phyloP scores from a whole-genome alignment of 2,113 vertebrate species.

The Meleagris gallopavo region DNA sequence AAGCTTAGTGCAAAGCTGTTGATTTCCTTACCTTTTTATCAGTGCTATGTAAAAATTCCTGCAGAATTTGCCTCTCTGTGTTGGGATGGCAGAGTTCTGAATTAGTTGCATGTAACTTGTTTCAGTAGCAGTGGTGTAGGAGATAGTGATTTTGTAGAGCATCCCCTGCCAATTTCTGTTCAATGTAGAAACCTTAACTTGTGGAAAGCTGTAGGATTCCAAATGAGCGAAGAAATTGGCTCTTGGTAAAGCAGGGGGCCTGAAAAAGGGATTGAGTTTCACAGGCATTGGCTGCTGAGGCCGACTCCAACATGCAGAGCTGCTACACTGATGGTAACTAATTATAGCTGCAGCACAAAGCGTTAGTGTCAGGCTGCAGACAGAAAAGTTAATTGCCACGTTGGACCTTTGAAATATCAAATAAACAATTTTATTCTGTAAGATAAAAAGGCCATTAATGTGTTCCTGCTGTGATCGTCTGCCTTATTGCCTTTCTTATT shows the following conservation, averaged over 20 bases:
- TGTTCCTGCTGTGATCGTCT: conserved; percentile 68
- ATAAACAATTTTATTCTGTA: conserved; percentile 77
- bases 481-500: conserved; percentile 59
- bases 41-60: not conserved
- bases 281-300: not conserved
- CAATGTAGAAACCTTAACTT: not conserved
- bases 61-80: not conserved
- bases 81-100: not conserved
- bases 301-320: not conserved
- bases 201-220: not conserved
- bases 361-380: conserved; percentile 66
- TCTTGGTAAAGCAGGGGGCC: not conserved
- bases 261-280: not conserved
- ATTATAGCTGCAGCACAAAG: conserved; percentile 71
- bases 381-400: conserved; percentile 77
- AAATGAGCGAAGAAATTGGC: not conserved
- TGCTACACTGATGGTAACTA: conserved; percentile 54
- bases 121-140: rapidly evolving
- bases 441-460: conserved; percentile 74
- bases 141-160: not conserved
- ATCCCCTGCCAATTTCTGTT: not conserved
- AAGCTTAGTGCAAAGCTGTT: not conserved
- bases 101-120: rapidly evolving
- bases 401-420: conserved; percentile 72
- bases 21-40: not conserved